phyloP scores from a whole-genome alignment of 35 echinoderm and acorn worm genomes.

The Patiria miniata region DNA sequence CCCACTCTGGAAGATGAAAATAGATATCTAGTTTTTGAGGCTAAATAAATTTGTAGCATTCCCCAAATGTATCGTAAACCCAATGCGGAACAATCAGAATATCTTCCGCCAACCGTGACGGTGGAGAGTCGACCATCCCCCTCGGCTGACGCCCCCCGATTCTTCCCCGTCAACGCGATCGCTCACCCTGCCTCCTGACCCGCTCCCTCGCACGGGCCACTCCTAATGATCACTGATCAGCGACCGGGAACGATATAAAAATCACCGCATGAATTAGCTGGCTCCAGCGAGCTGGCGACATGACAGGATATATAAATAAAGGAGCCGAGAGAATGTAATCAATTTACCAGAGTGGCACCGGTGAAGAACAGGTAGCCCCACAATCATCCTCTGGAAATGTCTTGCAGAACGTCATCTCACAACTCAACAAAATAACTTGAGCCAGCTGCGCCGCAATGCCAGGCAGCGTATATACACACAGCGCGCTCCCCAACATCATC shows the following conservation, averaged over 20 bases:
- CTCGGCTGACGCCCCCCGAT: background rate
- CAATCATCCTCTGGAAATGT: constrained; percentile 25
- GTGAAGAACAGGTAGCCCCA: constrained; percentile 29
- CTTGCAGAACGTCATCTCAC: constrained; percentile 32
- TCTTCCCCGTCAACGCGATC: background rate
- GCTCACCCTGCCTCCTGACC: constrained; percentile 22
- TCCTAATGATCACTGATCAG: constrained; percentile 26
- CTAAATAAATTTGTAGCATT: constrained; percentile 10
- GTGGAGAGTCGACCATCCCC: background rate
- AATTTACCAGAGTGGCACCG: constrained; percentile 29
- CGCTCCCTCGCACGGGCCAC: constrained; percentile 21
- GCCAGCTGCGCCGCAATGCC: constrained; percentile 21
- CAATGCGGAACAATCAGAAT: background rate
- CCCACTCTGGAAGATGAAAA: background rate
- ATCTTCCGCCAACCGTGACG: constrained; percentile 31
- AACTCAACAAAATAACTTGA: constrained; percentile 31
- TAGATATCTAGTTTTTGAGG: constrained; percentile 24
- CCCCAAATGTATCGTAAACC: background rate
- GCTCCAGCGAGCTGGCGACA: constrained; percentile 31
- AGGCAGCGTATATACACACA: background rate
- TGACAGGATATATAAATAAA: constrained; percentile 32
- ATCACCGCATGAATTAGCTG: constrained; percentile 33
- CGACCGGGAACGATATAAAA: constrained; percentile 3
- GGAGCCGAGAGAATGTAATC: constrained; percentile 32
- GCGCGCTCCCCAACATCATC: background rate